Evolutionary conservation across 1,140 invertebrate genomes (phyloP), one percentile per base, ranked within the genome.

Genomic region (silkworm (Bombyx mori)): DNA sequence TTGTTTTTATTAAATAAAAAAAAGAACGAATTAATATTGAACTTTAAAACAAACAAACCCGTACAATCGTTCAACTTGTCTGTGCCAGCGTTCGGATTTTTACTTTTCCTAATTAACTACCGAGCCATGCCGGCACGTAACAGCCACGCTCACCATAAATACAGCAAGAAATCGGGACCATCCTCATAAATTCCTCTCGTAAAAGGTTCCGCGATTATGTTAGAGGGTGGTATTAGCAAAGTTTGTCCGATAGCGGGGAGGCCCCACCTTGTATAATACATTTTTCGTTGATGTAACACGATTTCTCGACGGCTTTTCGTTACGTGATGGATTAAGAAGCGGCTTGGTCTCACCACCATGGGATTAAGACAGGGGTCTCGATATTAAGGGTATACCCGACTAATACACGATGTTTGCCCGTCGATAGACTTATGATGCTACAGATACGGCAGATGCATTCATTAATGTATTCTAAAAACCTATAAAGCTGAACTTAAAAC

Each of bases 251-350:
- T 87, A 62, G 70, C 52, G 71, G 80, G 79, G 67, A 65, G 65
- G 48, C 44, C 8, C 56, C 75, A 72, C 77, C 77, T 73, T 74
- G 76, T 81, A 70, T 79, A 88, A 89, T 89, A 89, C 85, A 89
- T 89, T 89, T 89, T 88, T 89, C 88, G 88, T 89, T 88, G 86
- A 87, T 87, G 84, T 85, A 87, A 87, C 88, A 88, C 88, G 88
- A 88, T 89, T 89, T 89, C 86, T 86, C 85, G 87, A 79, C 79
- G 84, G 80, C 79, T 83, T 74, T 77, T 80, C 74, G 82, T 88
- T 89, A 88, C 88, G 88, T 89, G 88, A 89, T 86, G 85, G 88
- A 89, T 89, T 89, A 89, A 87, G 81, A 75, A 74, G 71, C 65
- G 70, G 71, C 77, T 79, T 73, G 72, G 73, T 79, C 78, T 79